Conservation (phyloP, 1,140 invertebrate species). For the Leptoteleia sp. region DNA sequence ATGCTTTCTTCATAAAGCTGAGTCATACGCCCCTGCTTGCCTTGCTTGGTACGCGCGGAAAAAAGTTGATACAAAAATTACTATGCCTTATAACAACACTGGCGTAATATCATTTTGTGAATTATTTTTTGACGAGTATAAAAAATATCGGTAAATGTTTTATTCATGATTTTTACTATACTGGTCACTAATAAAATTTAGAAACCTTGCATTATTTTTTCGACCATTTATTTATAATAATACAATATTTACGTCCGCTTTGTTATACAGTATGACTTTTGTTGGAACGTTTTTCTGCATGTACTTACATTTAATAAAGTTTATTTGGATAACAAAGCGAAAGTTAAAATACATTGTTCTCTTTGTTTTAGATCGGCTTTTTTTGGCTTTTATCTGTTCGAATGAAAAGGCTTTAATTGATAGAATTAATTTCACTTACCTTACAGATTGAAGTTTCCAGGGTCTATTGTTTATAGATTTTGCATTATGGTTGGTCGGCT, state of each 20-base stretch:
- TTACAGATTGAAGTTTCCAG: neutral
- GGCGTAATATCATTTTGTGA: constrained; percentile 10
- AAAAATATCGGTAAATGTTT: too few species aligned
- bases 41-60: constrained; percentile 11
- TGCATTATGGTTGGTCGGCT: neutral
- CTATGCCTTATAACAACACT: too few species aligned
- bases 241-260: too few species aligned
- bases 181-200: too few species aligned
- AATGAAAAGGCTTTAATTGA: constrained; percentile 15
- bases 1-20: constrained; percentile 76
- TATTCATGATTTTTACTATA: too few species aligned
- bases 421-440: constrained; percentile 10
- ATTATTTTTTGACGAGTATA: too few species aligned
- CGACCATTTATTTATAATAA: too few species aligned
- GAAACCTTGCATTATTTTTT: too few species aligned
- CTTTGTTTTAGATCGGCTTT: constrained; percentile 9
- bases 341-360: constrained; percentile 19
- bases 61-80: too few species aligned
- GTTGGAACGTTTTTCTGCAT: too few species aligned
- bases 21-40: constrained; percentile 73
- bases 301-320: too few species aligned
- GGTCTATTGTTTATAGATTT: constrained; percentile 10
- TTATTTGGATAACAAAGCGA: constrained; percentile 33
- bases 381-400: constrained; percentile 11
- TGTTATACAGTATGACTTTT: too few species aligned